Conservation (phyloP, 1,140 invertebrate genomes). For the Xylocopa sonorina region DNA sequence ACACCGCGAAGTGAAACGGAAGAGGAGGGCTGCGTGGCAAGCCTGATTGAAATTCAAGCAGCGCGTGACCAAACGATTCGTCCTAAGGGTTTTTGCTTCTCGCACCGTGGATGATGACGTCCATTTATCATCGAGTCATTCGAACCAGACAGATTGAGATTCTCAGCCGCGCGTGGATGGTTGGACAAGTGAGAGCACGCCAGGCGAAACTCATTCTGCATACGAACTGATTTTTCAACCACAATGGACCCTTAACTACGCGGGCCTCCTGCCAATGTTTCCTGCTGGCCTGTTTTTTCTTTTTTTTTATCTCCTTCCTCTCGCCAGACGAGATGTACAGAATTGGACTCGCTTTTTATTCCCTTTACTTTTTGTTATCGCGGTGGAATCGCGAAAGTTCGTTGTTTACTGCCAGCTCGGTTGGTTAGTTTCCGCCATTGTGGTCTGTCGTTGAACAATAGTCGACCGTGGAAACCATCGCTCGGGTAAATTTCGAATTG, state of each 20-base stretch:
- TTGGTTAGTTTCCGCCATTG: too few species aligned
- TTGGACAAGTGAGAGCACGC: constrained; percentile 13
- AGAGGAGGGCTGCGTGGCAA: too few species aligned
- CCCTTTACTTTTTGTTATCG: too few species aligned
- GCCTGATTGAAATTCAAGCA: constrained; percentile 49
- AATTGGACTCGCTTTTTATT: too few species aligned
- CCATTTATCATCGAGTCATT: constrained; percentile 58
- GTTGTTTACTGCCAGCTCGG: too few species aligned
- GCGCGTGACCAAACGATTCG: constrained; percentile 62
- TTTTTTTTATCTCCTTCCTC: not conserved
- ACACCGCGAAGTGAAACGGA: not conserved
- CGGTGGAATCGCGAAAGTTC: too few species aligned
- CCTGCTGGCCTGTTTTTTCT: not conserved
- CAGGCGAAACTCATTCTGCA: not conserved
- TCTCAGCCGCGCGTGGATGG: not conserved
- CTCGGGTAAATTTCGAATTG: too few species aligned
- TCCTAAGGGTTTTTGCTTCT: constrained; percentile 46
- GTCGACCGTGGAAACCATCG: too few species aligned
- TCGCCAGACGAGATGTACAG: not conserved
- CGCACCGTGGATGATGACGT: constrained; percentile 50
- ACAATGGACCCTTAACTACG: constrained; percentile 13
- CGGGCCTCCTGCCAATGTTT: not conserved
- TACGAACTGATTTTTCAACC: constrained; percentile 16
- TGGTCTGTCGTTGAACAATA: too few species aligned
- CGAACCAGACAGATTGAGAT: constrained; percentile 28